A percentile compares a stretch with the other conserved stretches of the same genome.
These are phyloP conservation scores for Odiellus spinosus DNA, from an alignment of 2,888 invertebrate species.

Conservation along the genomic window DNA sequence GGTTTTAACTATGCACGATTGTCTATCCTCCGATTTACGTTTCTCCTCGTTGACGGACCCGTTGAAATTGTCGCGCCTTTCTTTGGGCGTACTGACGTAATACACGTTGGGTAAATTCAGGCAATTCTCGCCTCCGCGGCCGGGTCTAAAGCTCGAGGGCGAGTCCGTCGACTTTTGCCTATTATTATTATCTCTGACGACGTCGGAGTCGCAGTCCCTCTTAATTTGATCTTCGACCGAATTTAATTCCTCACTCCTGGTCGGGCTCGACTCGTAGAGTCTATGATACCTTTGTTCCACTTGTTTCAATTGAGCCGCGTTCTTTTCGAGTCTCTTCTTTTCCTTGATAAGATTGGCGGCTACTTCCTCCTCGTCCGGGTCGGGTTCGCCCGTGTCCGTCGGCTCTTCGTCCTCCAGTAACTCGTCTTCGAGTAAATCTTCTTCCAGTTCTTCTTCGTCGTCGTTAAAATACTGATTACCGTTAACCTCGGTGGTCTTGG, in stretches of 20 bases:
- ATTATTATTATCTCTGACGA: constrained; percentile 15
- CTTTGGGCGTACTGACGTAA: constrained; percentile 2
- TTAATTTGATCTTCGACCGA: too few species aligned
- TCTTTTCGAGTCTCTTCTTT: constrained; percentile 4
- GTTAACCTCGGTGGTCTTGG: too few species aligned
- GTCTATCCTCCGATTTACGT: neutral
- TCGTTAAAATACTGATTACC: constrained; percentile 2
- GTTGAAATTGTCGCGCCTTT: too few species aligned
- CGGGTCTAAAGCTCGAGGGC: constrained; percentile 37
- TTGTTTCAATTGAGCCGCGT: too few species aligned
- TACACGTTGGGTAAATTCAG: constrained; percentile 43
- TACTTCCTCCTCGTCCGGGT: constrained; percentile 41
- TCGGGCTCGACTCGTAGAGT: too few species aligned
- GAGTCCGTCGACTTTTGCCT: neutral
- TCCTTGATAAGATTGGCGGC: constrained; percentile 16
- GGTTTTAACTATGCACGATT: constrained; percentile 5
- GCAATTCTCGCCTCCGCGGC: constrained; percentile 64
- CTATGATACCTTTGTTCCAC: too few species aligned
- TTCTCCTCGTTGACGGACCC: too few species aligned
- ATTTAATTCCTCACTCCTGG: too few species aligned
- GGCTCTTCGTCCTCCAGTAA: constrained; percentile 8
- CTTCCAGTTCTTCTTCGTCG: constrained; percentile 10
- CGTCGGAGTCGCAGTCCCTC: neutral
- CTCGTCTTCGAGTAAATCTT: neutral
- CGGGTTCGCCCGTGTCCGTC: constrained; percentile 34